A percentile compares a stretch with the other conserved stretches of the same genome.
These are phyloP conservation scores for Orycteropus afer DNA, from an alignment of 2,113 vertebrate species.

Conservation along the genomic window DNA sequence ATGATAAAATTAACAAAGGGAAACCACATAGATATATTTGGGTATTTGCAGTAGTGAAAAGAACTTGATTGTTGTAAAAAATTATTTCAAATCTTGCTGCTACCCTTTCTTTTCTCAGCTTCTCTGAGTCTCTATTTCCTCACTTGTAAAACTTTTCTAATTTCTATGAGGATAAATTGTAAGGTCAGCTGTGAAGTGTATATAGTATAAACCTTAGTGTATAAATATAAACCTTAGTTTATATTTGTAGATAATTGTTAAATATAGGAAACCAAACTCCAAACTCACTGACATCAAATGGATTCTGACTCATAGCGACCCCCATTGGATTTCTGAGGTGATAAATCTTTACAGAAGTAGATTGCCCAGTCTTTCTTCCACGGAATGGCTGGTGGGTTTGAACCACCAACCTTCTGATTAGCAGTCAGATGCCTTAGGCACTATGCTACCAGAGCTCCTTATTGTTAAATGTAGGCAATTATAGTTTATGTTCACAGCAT, in stretches of 20 bases:
- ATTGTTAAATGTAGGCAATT: too few relatives aligned
- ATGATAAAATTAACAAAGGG: constrained; percentile 49
- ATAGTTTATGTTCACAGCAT: neutral
- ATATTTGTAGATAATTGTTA: neutral
- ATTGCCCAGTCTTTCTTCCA: too few relatives aligned
- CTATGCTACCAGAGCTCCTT: too few relatives aligned
- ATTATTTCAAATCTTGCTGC: neutral
- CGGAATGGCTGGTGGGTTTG: too few relatives aligned
- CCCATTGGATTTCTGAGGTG: too few relatives aligned
- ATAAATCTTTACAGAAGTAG: too few relatives aligned
- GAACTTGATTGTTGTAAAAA: constrained; percentile 10
- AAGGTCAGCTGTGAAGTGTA: neutral
- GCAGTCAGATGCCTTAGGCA: too few relatives aligned
- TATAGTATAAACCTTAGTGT: neutral
- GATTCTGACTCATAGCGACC: too few relatives aligned
- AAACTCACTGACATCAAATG: too few relatives aligned
- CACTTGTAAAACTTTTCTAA: neutral
- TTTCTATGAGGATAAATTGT: neutral
- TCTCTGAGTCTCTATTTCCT: neutral
- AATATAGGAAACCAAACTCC: too few relatives aligned
- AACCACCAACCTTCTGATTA: too few relatives aligned
- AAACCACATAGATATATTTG: constrained; percentile 2
- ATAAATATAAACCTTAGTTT: neutral
- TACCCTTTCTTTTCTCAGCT: neutral
- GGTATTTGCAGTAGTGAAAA: neutral